Conservation (phyloP, 2,888 invertebrate genomes). For the Coenonympha glycerion region DNA sequence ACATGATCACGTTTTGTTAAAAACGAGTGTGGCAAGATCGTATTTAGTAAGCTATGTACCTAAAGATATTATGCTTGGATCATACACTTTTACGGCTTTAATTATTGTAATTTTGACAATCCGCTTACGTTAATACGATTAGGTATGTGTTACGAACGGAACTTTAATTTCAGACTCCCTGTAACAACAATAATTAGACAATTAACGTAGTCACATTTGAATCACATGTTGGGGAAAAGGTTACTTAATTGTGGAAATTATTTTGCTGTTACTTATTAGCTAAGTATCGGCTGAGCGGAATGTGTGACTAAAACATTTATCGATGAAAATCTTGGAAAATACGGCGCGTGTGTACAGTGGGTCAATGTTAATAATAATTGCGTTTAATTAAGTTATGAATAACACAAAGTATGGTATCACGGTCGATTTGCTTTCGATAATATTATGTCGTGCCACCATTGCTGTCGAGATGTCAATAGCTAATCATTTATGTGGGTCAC, state of each 20-base stretch:
- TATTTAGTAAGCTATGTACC: too few species aligned
- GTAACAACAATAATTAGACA: too few species aligned
- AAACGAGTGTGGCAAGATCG: too few species aligned
- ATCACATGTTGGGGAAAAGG: not conserved
- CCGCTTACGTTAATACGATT: not conserved
- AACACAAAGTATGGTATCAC: slow-evolving; percentile 1
- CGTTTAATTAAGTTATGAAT: slow-evolving; percentile 26
- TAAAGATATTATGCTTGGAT: not conserved
- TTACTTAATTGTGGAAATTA: not conserved
- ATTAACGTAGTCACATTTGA: too few species aligned
- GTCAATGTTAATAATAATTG: slow-evolving; percentile 32
- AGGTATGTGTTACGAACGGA: not conserved
- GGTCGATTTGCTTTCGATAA: slow-evolving; percentile 8
- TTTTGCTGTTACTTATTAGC: not conserved
- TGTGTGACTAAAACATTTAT: not conserved
- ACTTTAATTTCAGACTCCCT: too few species aligned
- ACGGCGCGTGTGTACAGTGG: slow-evolving; percentile 15
- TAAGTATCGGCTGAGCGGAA: too few species aligned
- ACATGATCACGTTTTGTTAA: too few species aligned
- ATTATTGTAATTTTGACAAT: not conserved
- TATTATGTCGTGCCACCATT: slow-evolving; percentile 12
- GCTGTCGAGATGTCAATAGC: slow-evolving; percentile 22
- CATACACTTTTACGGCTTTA: not conserved
- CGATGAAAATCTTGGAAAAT: not conserved
- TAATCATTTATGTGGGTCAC: slow-evolving; percentile 32